Base-by-base conservation (phyloP, 2,888 invertebrate species). In the Leucophora obtusa region DNA sequence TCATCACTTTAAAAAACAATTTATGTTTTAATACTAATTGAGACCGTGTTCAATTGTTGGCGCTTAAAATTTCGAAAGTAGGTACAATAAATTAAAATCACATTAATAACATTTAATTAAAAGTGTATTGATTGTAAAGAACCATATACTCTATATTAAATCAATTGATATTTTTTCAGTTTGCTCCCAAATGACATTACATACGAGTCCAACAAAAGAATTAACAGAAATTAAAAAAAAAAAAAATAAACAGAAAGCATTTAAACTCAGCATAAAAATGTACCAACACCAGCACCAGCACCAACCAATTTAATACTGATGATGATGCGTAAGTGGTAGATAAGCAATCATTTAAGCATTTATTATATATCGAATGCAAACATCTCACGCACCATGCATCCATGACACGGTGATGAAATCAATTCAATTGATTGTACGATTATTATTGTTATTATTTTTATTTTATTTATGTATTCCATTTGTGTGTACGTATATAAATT, bases 341-440 rank as follows among this genome's bases (percentile, higher is more conserved):
- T 81, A 81, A 77, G 77, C 77, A 77, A 81, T 81, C 73, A 70
- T 73, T 81, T 77, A 77, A 81, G 73, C 60, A 74, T 77, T 81
- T 77, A 77, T 74, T 81, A 77, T 74, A 81, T 77, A 81, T 77
- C 81, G 77, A 66, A 74, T 77, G 70, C 77, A 81, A 81, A 81
- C 81, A 81, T 81, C 65, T 77, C 77, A 74, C 77, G 77, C 70
- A 74, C 63, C 72, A 72, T 18, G 59, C 17, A 4, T 62, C 66
- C 65, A 72, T 81, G 81, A 77, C 70, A 77, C 70, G 73, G 66
- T 77, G 77, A 74, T 81, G 77, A 81, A 81, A 81, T 81, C 81
- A 77, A 81, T 81, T 77, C 77, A 70, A 81, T 81, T 77, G 77
- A 77, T 81, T 81, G 70, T 81, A 62, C 77, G 73, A 77, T 74